Base-by-base conservation (phyloP, 2,888 invertebrate genomes). In the Hydraecia micacea region DNA sequence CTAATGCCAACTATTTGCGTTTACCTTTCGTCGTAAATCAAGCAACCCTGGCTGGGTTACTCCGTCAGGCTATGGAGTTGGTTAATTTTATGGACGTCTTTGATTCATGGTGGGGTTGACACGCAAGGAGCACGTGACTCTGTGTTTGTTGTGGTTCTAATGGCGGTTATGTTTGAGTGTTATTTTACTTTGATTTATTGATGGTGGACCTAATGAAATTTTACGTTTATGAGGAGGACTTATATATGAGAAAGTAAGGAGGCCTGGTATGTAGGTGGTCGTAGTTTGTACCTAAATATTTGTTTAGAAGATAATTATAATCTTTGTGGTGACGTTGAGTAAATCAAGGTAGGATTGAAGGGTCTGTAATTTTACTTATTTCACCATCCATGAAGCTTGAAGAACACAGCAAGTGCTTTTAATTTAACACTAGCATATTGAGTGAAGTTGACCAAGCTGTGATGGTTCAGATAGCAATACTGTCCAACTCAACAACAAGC, bases 31-130 rank as follows among this genome's bases (percentile, higher is more conserved):
- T 80, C 81, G 68, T 81, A 87, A 77, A 81, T 84, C 80, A 76
- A 80, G 15, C n/a, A 21, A 46, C 80, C 73, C 73, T 49, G 73
- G 25, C 76, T n/a, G 58, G 69, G 60, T 75, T 67, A 36, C 62
- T 71, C 63, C 39, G 66, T 32, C 68, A 73, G 55, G 52, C 74
- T 78, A 71, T 82, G 83, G 86, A 76, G 46, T 79, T 80, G 72
- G 80, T 76, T 90, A 86, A 89, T 87, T 85, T 87, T 86, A 88
- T 88, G 88, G 83, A 79, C 73, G 73, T 39, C 73, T 81, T 73
- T 79, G 79, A 79, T 81, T 85, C 84, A 86, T 71, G 66, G 72
- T 42, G 49, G 32, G 42, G 77, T 0, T 32, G 63, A 42, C 90
- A 90, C 89, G 90, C 89, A 75, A 88, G 69, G 49, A 42, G 32